phyloP scores from a whole-genome alignment of 2,113 vertebrate genomes.

The Bothrops jararaca region DNA sequence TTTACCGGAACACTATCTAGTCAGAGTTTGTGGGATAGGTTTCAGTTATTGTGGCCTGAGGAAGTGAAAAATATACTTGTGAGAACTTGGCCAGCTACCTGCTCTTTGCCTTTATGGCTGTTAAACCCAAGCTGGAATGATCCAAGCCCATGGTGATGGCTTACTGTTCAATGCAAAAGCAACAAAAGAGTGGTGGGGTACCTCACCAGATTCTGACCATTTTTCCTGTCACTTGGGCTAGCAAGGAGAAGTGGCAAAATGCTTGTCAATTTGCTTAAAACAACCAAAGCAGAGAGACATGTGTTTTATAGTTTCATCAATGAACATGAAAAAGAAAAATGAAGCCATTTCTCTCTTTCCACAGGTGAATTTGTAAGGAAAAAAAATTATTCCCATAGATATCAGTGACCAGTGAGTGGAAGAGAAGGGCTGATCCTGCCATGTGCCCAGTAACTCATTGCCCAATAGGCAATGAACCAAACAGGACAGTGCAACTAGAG shows the following conservation, averaged over 20 bases:
- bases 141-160: not conserved
- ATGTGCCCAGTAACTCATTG: not conserved
- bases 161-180: not conserved
- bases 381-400: not conserved
- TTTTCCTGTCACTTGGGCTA: not conserved
- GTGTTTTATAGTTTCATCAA: not conserved
- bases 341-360: not conserved
- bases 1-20: not conserved
- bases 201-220: not conserved
- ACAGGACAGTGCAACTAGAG: not conserved
- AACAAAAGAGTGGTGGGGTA: not conserved
- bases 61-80: not conserved
- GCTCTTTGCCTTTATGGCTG: not conserved
- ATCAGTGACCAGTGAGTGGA: not conserved
- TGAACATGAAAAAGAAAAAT: not conserved
- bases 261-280: not conserved
- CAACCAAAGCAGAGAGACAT: not conserved
- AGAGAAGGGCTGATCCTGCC: not conserved
- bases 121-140: not conserved
- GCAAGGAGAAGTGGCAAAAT: not conserved
- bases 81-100: not conserved
- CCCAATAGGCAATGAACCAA: not conserved
- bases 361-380: not conserved
- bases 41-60: not conserved
- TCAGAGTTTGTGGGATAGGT: not conserved